phyloP scores from a whole-genome alignment of 2,797 vertebrate genomes.

The Typhlichthys eigenmanni region DNA sequence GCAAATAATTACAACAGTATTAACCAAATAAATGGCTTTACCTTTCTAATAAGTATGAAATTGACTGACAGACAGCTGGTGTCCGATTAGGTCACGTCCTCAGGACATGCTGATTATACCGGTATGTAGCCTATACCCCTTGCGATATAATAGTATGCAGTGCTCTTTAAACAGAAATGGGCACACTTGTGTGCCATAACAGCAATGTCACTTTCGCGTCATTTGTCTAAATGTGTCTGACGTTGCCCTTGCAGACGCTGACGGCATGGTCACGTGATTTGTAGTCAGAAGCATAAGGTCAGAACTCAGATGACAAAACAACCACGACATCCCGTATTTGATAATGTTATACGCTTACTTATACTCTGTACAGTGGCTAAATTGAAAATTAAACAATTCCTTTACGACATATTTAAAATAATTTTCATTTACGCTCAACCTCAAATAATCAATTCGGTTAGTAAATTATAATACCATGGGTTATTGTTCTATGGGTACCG shows the following conservation, averaged over 20 bases:
- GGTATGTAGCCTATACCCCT: background rate
- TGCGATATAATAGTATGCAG: slow-evolving; percentile 21
- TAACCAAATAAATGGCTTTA: background rate
- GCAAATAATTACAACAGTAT: too few relatives aligned
- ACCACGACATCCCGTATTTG: too few relatives aligned
- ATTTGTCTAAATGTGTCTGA: background rate
- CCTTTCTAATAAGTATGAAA: slow-evolving; percentile 3
- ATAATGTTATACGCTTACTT: too few relatives aligned
- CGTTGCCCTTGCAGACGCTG: slow-evolving; percentile 12
- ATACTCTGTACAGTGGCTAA: too few relatives aligned
- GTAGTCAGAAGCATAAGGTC: slow-evolving; percentile 8
- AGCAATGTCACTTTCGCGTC: background rate
- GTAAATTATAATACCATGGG: too few relatives aligned
- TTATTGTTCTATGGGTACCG: too few relatives aligned
- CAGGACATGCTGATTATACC: slow-evolving; percentile 30
- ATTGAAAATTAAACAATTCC: background rate
- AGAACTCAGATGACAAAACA: too few relatives aligned
- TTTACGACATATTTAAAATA: background rate
- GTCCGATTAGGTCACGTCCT: slow-evolving; percentile 27
- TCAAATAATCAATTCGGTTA: too few relatives aligned
- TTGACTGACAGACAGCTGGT: background rate
- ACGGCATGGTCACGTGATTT: slow-evolving; percentile 33
- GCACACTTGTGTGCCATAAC: background rate
- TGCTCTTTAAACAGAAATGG: slow-evolving; percentile 12
- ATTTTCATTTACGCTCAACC: too few relatives aligned